A percentile compares a stretch with the other conserved stretches of the same genome.
These are phyloP conservation scores for Cenopis cana DNA, from an alignment of 2,888 invertebrate species.

Conservation along the genomic window DNA sequence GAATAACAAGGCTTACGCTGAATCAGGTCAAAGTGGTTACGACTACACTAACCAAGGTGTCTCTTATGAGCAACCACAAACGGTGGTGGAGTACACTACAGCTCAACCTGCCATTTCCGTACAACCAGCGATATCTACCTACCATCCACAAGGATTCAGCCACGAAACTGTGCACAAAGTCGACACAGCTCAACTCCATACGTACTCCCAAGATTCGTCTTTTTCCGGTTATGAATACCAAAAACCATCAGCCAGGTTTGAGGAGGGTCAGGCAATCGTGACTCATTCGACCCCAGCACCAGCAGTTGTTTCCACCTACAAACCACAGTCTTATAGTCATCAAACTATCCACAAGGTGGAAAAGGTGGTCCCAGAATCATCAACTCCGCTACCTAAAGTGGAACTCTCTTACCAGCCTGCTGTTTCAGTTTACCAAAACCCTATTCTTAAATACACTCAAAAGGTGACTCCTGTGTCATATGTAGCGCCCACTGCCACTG, in stretches of 20 bases:
- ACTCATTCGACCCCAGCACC: constrained; percentile 62
- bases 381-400: constrained; percentile 61
- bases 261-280: constrained; percentile 53
- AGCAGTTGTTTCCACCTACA: constrained; percentile 61
- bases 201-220: constrained; percentile 55
- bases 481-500: constrained; percentile 64
- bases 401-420: constrained; percentile 60
- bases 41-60: constrained; percentile 51
- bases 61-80: constrained; percentile 56
- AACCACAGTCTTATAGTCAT: constrained; percentile 69
- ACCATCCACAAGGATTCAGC: constrained; percentile 63
- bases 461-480: constrained; percentile 65
- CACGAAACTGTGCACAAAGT: constrained; percentile 70
- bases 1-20: constrained; percentile 37
- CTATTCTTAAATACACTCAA: constrained; percentile 66
- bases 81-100: constrained; percentile 57
- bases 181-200: constrained; percentile 62
- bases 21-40: constrained; percentile 47
- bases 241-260: constrained; percentile 58
- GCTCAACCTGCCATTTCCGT: constrained; percentile 52
- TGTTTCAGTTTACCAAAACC: constrained; percentile 68
- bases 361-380: constrained; percentile 59
- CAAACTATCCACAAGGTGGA: constrained; percentile 71
- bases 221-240: constrained; percentile 53
- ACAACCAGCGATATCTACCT: constrained; percentile 60